A percentile compares a stretch with the other conserved stretches of the same genome.
phyloP scores from a whole-genome alignment of 2,113 vertebrate genomes.

The Poeciliopsis occidentalis region DNA sequence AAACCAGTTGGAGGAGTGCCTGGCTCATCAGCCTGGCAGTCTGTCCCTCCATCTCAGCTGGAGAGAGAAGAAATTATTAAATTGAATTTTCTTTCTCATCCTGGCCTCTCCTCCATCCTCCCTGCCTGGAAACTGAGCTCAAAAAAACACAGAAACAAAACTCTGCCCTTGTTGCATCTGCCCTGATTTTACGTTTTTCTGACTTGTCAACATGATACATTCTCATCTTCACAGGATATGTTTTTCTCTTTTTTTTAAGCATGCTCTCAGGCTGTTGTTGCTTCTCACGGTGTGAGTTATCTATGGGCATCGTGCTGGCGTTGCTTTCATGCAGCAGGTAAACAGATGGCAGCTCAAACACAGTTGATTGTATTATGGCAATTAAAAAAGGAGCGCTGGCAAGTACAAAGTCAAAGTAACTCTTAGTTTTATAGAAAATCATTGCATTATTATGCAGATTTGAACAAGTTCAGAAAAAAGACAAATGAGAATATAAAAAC shows the following conservation, averaged over 20 bases:
- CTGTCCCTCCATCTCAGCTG: conserved; percentile 60
- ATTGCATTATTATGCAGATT: background rate
- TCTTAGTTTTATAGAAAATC: background rate
- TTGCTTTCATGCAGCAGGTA: conserved; percentile 58
- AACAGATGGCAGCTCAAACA: conserved; percentile 88
- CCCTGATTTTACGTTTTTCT: conserved; percentile 67
- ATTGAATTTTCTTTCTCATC: conserved; percentile 74
- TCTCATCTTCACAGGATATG: too few species aligned
- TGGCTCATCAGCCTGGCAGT: conserved; percentile 49
- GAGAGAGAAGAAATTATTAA: conserved; percentile 55
- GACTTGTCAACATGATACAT: conserved; percentile 63
- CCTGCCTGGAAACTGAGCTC: conserved; percentile 61
- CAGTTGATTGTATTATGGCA: conserved; percentile 87
- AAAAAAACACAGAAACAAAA: conserved; percentile 76
- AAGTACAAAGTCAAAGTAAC: conserved; percentile 48
- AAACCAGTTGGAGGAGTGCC: conserved; percentile 37
- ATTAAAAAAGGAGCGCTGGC: conserved; percentile 70
- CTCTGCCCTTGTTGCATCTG: conserved; percentile 68
- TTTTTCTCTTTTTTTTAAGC: background rate
- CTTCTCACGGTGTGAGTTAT: conserved; percentile 11
- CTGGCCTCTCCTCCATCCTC: conserved; percentile 63
- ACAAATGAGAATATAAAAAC: background rate
- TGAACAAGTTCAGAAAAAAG: background rate
- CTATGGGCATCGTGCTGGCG: conserved; percentile 78
- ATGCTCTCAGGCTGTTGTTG: conserved; percentile 11